Evolutionary conservation across 2,888 invertebrate species (phyloP).

Genomic region (Pachymerium ferrugineum): DNA sequence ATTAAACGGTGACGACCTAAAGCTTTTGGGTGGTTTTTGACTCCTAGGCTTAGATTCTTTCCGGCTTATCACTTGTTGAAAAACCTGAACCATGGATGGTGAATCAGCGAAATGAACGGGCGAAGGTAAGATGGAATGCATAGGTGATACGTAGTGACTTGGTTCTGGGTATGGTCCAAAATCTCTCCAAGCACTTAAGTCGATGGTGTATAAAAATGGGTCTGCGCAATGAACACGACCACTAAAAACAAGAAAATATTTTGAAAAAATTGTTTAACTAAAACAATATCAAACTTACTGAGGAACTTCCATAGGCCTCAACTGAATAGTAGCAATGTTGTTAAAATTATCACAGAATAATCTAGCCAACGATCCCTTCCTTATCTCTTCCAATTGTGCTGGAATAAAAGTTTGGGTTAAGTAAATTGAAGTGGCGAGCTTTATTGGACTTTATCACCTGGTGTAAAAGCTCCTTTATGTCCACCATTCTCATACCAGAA

Average conservation of each 20-base stretch:
- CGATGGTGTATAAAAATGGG: conserved; percentile 11
- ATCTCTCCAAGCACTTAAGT: conserved; percentile 23
- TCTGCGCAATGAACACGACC: conserved; percentile 28
- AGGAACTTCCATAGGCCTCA: conserved; percentile 31
- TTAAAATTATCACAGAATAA: conserved; percentile 40
- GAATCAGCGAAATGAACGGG: neutral
- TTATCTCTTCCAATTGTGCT: conserved; percentile 40
- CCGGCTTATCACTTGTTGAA: neutral
- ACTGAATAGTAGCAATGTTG: conserved; percentile 37
- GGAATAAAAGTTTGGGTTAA: neutral
- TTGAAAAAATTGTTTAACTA: neutral
- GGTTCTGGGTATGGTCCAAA: conserved; percentile 27
- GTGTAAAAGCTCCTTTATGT: conserved; percentile 30
- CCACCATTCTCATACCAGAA: conserved; percentile 33
- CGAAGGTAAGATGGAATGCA: neutral
- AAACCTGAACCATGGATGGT: neutral
- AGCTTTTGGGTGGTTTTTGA: neutral
- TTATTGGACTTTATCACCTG: neutral
- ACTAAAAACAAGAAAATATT: neutral
- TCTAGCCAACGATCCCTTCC: conserved; percentile 39
- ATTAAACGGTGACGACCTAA: neutral
- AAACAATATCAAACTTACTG: neutral
- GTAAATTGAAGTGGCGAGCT: neutral
- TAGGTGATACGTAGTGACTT: neutral
- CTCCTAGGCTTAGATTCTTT: neutral